Conservation (phyloP, 2,888 invertebrate genomes). For the Netelia melanura region DNA sequence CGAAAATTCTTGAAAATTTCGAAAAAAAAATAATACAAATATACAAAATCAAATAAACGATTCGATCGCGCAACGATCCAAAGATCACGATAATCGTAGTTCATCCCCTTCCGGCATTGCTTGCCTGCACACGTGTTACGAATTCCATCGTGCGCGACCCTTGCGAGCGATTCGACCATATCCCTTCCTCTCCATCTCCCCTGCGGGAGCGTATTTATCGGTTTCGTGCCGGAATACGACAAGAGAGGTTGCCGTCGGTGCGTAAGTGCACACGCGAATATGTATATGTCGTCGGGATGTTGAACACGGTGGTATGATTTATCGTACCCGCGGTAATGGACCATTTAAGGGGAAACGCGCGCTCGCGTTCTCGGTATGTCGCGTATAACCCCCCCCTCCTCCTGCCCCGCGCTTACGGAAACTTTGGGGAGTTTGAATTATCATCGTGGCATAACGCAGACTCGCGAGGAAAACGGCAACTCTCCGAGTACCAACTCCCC, state of each 20-base stretch:
- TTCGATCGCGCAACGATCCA: neutral
- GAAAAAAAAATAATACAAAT: neutral
- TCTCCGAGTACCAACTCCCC: neutral
- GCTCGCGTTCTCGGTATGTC: neutral
- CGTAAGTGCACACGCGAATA: slow-evolving; percentile 2
- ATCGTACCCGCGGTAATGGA: slow-evolving; percentile 63
- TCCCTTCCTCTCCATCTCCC: neutral
- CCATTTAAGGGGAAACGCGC: slow-evolving; percentile 59
- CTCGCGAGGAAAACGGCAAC: slow-evolving; percentile 31
- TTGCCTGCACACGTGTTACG: neutral
- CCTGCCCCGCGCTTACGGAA: slow-evolving; percentile 29
- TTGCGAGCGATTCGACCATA: neutral
- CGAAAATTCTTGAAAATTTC: neutral
- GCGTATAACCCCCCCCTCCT: slow-evolving; percentile 1
- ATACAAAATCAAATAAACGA: neutral
- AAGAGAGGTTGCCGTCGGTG: neutral
- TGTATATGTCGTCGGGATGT: slow-evolving; percentile 14
- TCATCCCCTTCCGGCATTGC: too few species aligned
- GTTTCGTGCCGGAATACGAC: neutral
- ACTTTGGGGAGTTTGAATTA: slow-evolving; percentile 67
- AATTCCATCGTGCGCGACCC: neutral
- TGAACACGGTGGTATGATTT: slow-evolving; percentile 36
- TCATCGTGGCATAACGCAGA: slow-evolving; percentile 54
- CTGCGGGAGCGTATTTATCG: neutral
- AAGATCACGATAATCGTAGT: neutral